phyloP scores from a whole-genome alignment of 2,113 vertebrate genomes.

The Caloenas nicobarica region DNA sequence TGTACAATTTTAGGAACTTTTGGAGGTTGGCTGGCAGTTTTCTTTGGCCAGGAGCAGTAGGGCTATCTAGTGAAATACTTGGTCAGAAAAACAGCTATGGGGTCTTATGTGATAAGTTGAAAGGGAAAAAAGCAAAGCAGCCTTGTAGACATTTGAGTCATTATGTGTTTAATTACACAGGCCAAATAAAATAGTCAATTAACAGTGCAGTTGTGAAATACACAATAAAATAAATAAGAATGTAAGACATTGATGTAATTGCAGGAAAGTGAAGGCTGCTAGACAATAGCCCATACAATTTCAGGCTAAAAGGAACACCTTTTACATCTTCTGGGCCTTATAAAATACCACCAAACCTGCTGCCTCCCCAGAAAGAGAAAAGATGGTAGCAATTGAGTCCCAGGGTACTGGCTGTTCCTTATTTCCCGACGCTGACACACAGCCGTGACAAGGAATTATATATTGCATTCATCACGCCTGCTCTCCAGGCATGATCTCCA shows the following conservation, averaged over 20 bases:
- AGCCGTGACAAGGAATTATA: constrained; percentile 55
- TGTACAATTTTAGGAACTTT: constrained; percentile 9
- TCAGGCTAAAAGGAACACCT: background rate
- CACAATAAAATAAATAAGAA: background rate
- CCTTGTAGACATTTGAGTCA: background rate
- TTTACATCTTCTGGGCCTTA: background rate
- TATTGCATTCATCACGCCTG: constrained; percentile 48
- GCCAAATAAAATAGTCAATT: background rate
- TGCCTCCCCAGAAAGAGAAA: background rate
- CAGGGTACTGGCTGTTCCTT: constrained; percentile 39
- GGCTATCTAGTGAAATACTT: background rate
- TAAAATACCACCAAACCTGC: background rate
- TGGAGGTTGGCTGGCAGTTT: background rate
- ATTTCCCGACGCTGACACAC: constrained; percentile 25
- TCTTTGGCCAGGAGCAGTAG: background rate
- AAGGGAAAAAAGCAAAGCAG: background rate
- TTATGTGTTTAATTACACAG: background rate
- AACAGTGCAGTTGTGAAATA: background rate
- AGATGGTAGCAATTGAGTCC: background rate
- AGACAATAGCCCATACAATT: background rate
- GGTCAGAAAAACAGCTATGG: background rate
- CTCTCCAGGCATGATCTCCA: constrained; percentile 63
- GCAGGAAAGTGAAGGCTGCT: background rate
- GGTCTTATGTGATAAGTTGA: background rate
- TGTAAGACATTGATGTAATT: background rate